A percentile compares a stretch with the other conserved stretches of the same genome.
Evolutionary conservation across 2,888 invertebrate genomes (phyloP).

Genomic region (Fissipunctia ypsillon): DNA sequence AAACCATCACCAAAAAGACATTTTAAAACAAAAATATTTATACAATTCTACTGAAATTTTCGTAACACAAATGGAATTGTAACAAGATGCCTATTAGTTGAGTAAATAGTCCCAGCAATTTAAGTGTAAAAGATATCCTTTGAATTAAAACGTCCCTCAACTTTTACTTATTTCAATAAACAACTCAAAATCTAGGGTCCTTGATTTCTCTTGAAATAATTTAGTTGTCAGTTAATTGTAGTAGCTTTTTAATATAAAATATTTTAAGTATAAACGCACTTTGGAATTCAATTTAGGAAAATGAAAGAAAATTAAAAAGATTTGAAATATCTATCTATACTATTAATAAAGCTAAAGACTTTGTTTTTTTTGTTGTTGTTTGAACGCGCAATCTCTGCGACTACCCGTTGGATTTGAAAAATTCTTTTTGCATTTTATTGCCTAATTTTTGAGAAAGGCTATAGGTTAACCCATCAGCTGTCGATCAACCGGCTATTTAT

Average conservation of each 20-base stretch:
- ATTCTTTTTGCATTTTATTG: too few relatives aligned
- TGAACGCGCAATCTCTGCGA: too few relatives aligned
- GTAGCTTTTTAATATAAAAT: conserved; percentile 30
- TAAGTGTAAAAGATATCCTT: conserved; percentile 29
- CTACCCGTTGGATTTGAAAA: too few relatives aligned
- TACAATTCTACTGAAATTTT: background rate
- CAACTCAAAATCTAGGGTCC: conserved; percentile 29
- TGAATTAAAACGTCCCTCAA: conserved; percentile 16
- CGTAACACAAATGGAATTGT: conserved; percentile 19
- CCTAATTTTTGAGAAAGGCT: too few relatives aligned
- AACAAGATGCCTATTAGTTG: conserved; percentile 28
- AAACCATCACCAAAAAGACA: background rate
- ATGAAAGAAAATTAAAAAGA: background rate
- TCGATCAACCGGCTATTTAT: too few relatives aligned
- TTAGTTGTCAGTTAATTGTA: conserved; percentile 34
- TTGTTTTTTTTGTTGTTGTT: too few relatives aligned
- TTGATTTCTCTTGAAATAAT: conserved; percentile 41
- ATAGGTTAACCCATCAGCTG: too few relatives aligned
- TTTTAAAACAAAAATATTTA: background rate
- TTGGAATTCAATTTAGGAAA: background rate
- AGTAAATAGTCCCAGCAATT: conserved; percentile 39
- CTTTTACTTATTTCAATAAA: conserved; percentile 39
- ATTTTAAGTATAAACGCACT: conserved; percentile 10
- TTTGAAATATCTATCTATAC: background rate
- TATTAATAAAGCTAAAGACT: too few relatives aligned